A percentile compares a stretch with the other conserved stretches of the same genome.
These are phyloP conservation scores for Neodiprion lecontei DNA, from an alignment of 1,140 invertebrate species.

Conservation along the genomic window DNA sequence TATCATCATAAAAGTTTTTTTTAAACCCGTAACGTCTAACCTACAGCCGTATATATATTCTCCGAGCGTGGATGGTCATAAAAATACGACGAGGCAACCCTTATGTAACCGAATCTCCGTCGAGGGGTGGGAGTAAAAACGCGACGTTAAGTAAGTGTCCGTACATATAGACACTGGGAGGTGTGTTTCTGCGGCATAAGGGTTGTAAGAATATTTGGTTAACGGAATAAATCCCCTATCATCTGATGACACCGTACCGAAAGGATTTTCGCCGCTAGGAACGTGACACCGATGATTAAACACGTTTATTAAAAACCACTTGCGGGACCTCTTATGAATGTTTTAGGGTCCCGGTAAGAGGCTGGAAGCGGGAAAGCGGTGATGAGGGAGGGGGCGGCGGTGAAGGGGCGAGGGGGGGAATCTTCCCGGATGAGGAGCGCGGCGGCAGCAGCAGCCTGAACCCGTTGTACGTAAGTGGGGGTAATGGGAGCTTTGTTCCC, in stretches of 20 bases:
- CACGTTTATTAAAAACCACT: constrained; percentile 58
- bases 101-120: background rate
- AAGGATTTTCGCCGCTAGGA: constrained; percentile 29
- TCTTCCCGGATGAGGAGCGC: background rate
- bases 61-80: too few species aligned
- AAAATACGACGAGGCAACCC: background rate
- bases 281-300: constrained; percentile 52
- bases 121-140: background rate
- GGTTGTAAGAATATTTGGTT: background rate
- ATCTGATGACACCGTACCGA: background rate
- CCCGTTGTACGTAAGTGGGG: constrained; percentile 44
- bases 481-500: constrained; percentile 57
- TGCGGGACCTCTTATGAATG: constrained; percentile 49
- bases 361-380: constrained; percentile 33
- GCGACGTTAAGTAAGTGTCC: background rate
- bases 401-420: background rate
- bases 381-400: constrained; percentile 31
- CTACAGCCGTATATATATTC: too few species aligned
- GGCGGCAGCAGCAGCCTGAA: constrained; percentile 34
- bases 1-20: too few species aligned
- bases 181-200: too few species aligned
- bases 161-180: too few species aligned
- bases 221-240: background rate
- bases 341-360: constrained; percentile 34
- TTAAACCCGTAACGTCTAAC: too few species aligned